Evolutionary conservation across 1,140 invertebrate species (phyloP).

Genomic region (Hycleus phaleratus): DNA sequence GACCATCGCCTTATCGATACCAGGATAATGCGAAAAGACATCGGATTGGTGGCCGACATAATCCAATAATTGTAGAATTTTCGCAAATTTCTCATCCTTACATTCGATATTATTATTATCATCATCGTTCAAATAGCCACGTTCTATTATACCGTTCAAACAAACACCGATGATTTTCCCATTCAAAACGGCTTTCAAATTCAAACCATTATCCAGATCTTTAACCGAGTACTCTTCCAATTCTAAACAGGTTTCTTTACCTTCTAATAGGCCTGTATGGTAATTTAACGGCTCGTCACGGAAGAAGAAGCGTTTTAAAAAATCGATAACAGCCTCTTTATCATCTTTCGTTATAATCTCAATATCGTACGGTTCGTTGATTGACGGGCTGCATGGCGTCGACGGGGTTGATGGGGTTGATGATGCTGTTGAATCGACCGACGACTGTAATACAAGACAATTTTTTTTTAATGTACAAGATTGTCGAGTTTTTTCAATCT

Average conservation of each 20-base stretch:
- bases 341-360: constrained; percentile 22
- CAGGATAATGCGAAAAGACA: constrained; percentile 48
- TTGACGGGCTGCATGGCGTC: constrained; percentile 32
- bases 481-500: too few species aligned
- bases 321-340: constrained; percentile 25
- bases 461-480: too few species aligned
- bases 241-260: constrained; percentile 53
- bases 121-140: constrained; percentile 37
- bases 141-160: constrained; percentile 35
- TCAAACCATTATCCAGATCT: constrained; percentile 51
- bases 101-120: constrained; percentile 43
- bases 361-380: constrained; percentile 27
- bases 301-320: constrained; percentile 52
- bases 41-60: constrained; percentile 49
- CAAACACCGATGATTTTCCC: constrained; percentile 54
- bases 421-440: constrained; percentile 15
- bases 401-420: constrained; percentile 22
- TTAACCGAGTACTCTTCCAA: constrained; percentile 56
- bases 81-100: constrained; percentile 51
- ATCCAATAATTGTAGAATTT: constrained; percentile 54
- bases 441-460: constrained; percentile 8
- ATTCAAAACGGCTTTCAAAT: constrained; percentile 52
- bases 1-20: constrained; percentile 50
- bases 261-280: constrained; percentile 51
- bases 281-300: constrained; percentile 64